These are phyloP conservation scores for Eubasilissa regina DNA, from an alignment of 1,140 invertebrate genomes.

Conservation along the genomic window DNA sequence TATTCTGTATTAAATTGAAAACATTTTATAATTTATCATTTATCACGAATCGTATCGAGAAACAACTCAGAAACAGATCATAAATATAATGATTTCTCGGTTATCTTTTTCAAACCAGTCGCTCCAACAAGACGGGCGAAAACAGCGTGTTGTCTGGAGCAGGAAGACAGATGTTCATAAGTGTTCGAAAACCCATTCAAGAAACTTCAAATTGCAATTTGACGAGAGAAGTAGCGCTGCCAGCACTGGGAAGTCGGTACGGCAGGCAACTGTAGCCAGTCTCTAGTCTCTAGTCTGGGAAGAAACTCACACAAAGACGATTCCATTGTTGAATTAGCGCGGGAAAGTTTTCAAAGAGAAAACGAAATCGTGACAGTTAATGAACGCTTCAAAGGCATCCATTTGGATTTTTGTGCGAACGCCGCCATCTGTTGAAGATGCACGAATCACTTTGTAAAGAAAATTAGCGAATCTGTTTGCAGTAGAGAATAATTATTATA, in stretches of 20 bases:
- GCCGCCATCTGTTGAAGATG: not conserved
- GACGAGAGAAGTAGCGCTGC: conserved; percentile 21
- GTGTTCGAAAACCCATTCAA: conserved; percentile 43
- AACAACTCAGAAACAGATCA: too few relatives aligned
- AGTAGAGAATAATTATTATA: too few relatives aligned
- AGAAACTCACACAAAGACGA: conserved; percentile 10
- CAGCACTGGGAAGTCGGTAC: conserved; percentile 1
- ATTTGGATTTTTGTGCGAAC: not conserved
- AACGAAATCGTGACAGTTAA: conserved; percentile 29
- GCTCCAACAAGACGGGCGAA: not conserved
- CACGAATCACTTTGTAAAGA: too few relatives aligned
- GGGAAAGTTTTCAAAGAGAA: conserved; percentile 24
- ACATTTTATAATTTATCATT: too few relatives aligned
- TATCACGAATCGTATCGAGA: too few relatives aligned
- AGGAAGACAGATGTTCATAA: conserved; percentile 44
- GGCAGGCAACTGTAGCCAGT: not conserved
- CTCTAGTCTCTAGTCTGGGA: not conserved
- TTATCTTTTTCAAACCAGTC: not conserved
- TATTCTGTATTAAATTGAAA: too few relatives aligned
- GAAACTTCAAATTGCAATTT: conserved; percentile 48
- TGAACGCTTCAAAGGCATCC: conserved; percentile 21
- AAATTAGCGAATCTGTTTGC: too few relatives aligned
- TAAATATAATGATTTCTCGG: not conserved
- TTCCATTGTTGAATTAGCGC: conserved; percentile 21
- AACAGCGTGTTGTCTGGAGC: not conserved